These are phyloP conservation scores for Falcunculus frontatus DNA, from an alignment of 2,113 vertebrate genomes.

Conservation along the genomic window DNA sequence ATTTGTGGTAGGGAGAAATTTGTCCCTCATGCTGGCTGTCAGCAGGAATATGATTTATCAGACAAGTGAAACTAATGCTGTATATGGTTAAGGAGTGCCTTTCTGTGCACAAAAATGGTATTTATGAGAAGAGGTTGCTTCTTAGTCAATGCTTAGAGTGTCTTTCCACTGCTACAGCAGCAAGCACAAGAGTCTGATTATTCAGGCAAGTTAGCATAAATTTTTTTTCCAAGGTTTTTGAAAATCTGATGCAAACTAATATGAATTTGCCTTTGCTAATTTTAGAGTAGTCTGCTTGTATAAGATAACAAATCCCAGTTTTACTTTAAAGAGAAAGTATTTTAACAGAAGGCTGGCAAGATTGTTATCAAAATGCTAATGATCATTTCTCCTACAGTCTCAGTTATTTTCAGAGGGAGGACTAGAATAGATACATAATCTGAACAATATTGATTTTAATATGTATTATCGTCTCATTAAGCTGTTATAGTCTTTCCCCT, in stretches of 20 bases:
- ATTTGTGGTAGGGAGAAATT: neutral
- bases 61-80: neutral
- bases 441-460: conserved; percentile 55
- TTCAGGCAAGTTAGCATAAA: neutral
- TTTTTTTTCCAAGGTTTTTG: neutral
- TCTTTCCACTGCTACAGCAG: conserved; percentile 20
- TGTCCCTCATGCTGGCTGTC: neutral
- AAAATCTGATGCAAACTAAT: neutral
- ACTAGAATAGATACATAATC: conserved; percentile 43
- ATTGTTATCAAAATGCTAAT: conserved; percentile 61
- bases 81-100: neutral
- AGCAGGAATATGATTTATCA: neutral
- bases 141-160: neutral
- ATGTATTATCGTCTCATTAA: conserved; percentile 49
- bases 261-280: neutral
- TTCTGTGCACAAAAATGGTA: neutral
- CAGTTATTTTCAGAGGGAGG: conserved; percentile 44
- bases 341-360: conserved; percentile 44
- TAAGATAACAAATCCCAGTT: conserved; percentile 37
- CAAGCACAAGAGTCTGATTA: neutral
- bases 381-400: conserved; percentile 15
- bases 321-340: conserved; percentile 26
- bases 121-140: neutral
- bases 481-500: conserved; percentile 20
- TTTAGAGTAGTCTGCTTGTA: conserved; percentile 37